Conservation (phyloP, 2,797 vertebrate genomes). For the Sylvia borin region DNA sequence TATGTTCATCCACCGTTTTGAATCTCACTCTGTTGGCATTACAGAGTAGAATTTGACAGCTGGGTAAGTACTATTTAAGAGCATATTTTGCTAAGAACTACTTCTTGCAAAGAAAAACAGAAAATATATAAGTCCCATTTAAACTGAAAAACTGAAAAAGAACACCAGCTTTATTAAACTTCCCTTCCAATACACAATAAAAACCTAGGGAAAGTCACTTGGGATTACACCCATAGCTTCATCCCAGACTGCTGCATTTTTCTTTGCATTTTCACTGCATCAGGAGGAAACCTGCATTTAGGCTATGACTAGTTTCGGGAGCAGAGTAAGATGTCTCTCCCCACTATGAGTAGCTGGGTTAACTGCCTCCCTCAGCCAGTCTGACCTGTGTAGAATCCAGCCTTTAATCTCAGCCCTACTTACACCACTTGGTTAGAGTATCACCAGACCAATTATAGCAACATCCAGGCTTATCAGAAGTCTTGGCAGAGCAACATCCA, state of each 20-base stretch:
- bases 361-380: neutral
- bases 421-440: neutral
- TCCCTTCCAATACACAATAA: neutral
- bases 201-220: neutral
- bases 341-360: neutral
- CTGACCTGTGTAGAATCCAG: neutral
- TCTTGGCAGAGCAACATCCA: neutral
- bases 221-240: neutral
- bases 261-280: neutral
- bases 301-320: neutral
- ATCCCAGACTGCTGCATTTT: neutral
- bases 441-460: constrained; percentile 22
- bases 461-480: neutral
- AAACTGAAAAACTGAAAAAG: neutral
- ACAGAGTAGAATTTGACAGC: neutral
- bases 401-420: neutral
- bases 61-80: neutral
- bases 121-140: neutral
- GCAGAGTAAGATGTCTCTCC: neutral
- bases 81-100: neutral
- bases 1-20: neutral
- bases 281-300: neutral
- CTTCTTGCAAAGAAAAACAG: neutral
- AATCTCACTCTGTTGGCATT: neutral
- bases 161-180: neutral